Evolutionary conservation across 2,797 vertebrate genomes (phyloP), one percentile per base, ranked within the genome.

Genomic region (Trachurus trachurus): DNA sequence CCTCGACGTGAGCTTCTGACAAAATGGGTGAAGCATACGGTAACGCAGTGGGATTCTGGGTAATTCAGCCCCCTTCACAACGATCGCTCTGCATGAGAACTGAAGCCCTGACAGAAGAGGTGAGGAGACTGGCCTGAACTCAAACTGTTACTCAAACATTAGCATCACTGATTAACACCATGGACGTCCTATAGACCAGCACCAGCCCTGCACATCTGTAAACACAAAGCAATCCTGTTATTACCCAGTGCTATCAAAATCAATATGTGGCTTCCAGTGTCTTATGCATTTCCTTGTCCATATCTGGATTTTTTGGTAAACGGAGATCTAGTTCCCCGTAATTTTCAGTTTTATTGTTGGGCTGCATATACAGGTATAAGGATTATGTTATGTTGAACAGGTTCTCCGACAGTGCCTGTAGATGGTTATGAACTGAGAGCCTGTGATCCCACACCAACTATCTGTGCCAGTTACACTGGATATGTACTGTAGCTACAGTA

Each of bases 1-100:
- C 71, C 83, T 81, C 74, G 13, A 78, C 52, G 40, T 86, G 86
- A 87, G 69, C 56, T 44, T 80, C 73, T 68, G 76, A 85, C 60
- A 78, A 85, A 88, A 57, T 22, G 61, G 69, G 13, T 53, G 66
- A 81, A 74, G 80, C 92, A 92, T 87, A 89, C 84, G 90, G 88
- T 42, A 77, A 66, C 81, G 75, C 83, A 71, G 84, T 79, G 76
- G 90, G 86, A 89, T 86, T 91, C 81, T 83, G 86, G 87, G 80
- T 85, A 86, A 88, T 90, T 73, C 67, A 71, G 63, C 56, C 34
- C 54, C 67, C 58, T 74, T 77, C 82, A 66, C 69, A 77, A 74
- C 22, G 42, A 53, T 75, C 1, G 21, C 74, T 66, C 71, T 29
- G 66, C 72, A 57, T 83, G 82, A 71, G 10, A 73, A 78, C 1